phyloP scores from a whole-genome alignment of 2,113 vertebrate species.

The Paraplagusia blochii region DNA sequence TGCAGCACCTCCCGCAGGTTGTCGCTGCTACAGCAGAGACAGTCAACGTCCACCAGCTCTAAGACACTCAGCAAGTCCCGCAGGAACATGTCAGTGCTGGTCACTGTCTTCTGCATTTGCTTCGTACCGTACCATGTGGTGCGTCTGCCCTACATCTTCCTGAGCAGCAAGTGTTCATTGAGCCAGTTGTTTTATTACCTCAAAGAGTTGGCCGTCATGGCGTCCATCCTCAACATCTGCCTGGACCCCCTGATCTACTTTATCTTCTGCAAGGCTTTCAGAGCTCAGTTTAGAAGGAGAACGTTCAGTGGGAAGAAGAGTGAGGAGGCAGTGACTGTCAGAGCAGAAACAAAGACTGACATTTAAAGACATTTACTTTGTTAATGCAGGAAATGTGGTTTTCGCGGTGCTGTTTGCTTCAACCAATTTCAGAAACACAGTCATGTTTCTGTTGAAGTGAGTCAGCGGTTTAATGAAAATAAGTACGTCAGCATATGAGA shows the following conservation, averaged over 20 bases:
- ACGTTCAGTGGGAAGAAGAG: slow-evolving; percentile 5
- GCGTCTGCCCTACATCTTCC: slow-evolving; percentile 65
- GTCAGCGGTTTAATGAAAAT: too few relatives aligned
- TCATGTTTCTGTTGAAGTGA: too few relatives aligned
- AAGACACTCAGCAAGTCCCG: slow-evolving; percentile 52
- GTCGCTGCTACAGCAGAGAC: slow-evolving; percentile 13
- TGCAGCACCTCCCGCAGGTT: slow-evolving; percentile 47
- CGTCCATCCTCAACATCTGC: slow-evolving; percentile 71
- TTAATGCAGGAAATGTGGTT: too few relatives aligned
- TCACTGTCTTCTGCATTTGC: slow-evolving; percentile 72
- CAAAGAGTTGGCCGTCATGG: slow-evolving; percentile 62
- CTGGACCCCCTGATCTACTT: slow-evolving; percentile 76
- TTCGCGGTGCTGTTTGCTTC: too few relatives aligned
- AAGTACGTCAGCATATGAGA: too few relatives aligned
- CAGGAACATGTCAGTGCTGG: slow-evolving; percentile 67
- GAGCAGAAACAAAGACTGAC: background rate
- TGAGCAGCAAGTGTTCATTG: background rate
- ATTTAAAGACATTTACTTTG: background rate
- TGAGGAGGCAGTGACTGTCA: background rate
- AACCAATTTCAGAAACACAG: too few relatives aligned
- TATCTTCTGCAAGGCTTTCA: slow-evolving; percentile 70
- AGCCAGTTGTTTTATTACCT: slow-evolving; percentile 40
- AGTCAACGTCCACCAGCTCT: background rate
- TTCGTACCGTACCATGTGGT: slow-evolving; percentile 76
- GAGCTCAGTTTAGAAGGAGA: slow-evolving; percentile 37